Evolutionary conservation across 2,113 vertebrate species (phyloP).

Genomic region (Bambusicola thoracicus): DNA sequence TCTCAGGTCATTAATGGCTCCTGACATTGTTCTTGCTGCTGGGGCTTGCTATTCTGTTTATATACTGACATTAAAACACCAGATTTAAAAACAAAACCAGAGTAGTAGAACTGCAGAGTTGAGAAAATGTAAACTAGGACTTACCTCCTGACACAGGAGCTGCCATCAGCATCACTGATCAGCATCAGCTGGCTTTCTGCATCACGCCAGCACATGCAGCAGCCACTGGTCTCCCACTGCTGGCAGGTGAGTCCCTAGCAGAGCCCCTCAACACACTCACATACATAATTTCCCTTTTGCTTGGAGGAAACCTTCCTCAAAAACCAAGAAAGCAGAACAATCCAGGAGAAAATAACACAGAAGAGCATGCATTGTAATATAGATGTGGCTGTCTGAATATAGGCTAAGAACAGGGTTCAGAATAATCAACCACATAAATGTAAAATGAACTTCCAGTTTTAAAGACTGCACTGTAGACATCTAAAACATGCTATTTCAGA

Average conservation of each 20-base stretch:
- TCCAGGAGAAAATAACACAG: background rate
- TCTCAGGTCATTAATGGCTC: background rate
- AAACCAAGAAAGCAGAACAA: background rate
- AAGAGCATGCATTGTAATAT: fast-evolving
- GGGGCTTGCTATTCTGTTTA: background rate
- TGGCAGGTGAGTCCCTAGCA: too few relatives aligned
- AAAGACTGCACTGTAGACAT: background rate
- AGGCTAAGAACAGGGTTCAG: background rate
- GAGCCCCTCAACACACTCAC: fast-evolving
- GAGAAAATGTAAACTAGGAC: background rate
- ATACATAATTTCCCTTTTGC: background rate
- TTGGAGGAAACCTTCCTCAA: background rate
- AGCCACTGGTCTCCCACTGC: too few relatives aligned
- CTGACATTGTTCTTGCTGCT: background rate
- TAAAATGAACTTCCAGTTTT: background rate
- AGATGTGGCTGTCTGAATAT: background rate
- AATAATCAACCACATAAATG: fast-evolving
- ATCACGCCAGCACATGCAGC: too few relatives aligned
- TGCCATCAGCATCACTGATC: fast-evolving
- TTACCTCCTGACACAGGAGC: fast-evolving
- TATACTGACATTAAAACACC: fast-evolving
- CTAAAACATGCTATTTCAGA: background rate
- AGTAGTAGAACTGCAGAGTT: background rate
- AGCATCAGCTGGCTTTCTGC: too few relatives aligned
- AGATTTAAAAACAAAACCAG: background rate